phyloP scores from a whole-genome alignment of 1,140 invertebrate species.

The Homalodisca vitripennis region DNA sequence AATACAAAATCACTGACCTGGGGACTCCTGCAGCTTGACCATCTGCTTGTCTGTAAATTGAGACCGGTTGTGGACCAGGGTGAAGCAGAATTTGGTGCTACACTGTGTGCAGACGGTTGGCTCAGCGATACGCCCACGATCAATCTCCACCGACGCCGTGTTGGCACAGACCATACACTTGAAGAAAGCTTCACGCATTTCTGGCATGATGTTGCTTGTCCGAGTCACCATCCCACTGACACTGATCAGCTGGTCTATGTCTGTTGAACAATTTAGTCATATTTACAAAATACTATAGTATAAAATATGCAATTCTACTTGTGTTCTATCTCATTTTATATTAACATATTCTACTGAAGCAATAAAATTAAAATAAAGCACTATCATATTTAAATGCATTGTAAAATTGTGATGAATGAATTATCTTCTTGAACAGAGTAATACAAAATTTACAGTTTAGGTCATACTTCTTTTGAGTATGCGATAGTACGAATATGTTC shows the following conservation, averaged over 20 bases:
- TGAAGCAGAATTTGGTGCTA: conserved; percentile 92
- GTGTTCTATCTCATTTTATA: too few relatives aligned
- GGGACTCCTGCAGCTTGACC: conserved; percentile 97
- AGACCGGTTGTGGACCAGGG: conserved; percentile 93
- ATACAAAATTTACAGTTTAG: too few relatives aligned
- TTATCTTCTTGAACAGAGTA: too few relatives aligned
- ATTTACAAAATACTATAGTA: too few relatives aligned
- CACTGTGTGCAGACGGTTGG: conserved; percentile 93
- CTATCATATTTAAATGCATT: too few relatives aligned
- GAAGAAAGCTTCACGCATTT: conserved; percentile 98
- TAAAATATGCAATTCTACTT: too few relatives aligned
- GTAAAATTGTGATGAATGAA: too few relatives aligned
- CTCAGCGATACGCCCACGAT: conserved; percentile 91
- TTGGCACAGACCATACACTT: conserved; percentile 90
- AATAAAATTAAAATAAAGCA: too few relatives aligned
- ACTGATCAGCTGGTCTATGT: conserved; percentile 98
- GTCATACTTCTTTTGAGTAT: too few relatives aligned
- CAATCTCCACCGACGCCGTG: conserved; percentile 79
- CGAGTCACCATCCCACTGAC: conserved; percentile 98
- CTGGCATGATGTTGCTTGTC: conserved; percentile 92
- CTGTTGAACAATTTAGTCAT: too few relatives aligned
- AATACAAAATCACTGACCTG: conserved; percentile 66
- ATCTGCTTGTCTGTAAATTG: conserved; percentile 98
- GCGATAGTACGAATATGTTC: too few relatives aligned
- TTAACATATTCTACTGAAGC: too few relatives aligned